Evolutionary conservation across 2,113 vertebrate genomes (phyloP), one percentile per base, ranked within the genome.

Genomic region (Marmota monax): DNA sequence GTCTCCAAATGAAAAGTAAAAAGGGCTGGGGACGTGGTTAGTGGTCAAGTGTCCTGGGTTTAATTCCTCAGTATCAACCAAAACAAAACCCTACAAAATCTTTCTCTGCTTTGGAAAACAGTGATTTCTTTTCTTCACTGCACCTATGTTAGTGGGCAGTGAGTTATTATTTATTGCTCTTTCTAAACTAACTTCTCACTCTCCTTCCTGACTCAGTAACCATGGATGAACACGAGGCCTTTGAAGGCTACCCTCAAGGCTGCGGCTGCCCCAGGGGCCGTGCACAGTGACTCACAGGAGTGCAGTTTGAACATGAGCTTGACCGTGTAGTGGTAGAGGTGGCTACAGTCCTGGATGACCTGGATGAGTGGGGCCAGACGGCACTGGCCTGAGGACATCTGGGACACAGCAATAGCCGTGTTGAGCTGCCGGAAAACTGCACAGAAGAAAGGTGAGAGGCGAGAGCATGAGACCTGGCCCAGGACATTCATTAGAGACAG

Each of bases 281-380:
- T 14, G 14, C 14, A 25, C 87, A 22, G 14, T 3, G 5, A 99
- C 99, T 99, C 98, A 99, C 99, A 99, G 63, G 99, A 98, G 70
- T 99, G 99, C 87, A 99, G 99, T 96, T 99, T 99, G 98, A 99
- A 99, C 90, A 99, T 98, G 67, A 99, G 98, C 98, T 99, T 99
- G 98, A 99, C 99, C 0, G 99, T 98, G 98, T 99, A 99, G 98
- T 99, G 99, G 98, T 99, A 99, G 48, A 99, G 99, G 89, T 99
- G 99, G 97, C 99, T 99, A 97, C 99, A 99, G 98, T 99, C 99
- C 98, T 99, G 99, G 98, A 99, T 99, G 84, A 99, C 99, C 98
- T 99, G 99, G 98, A 99, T 99, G 92, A 99, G 99, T 0, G 99
- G 99, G 17, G 99, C 98, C 98, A 99, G 99, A 95, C 99, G 99